These are phyloP conservation scores for Mya arenaria DNA, from an alignment of 1,140 invertebrate genomes.

Conservation along the genomic window DNA sequence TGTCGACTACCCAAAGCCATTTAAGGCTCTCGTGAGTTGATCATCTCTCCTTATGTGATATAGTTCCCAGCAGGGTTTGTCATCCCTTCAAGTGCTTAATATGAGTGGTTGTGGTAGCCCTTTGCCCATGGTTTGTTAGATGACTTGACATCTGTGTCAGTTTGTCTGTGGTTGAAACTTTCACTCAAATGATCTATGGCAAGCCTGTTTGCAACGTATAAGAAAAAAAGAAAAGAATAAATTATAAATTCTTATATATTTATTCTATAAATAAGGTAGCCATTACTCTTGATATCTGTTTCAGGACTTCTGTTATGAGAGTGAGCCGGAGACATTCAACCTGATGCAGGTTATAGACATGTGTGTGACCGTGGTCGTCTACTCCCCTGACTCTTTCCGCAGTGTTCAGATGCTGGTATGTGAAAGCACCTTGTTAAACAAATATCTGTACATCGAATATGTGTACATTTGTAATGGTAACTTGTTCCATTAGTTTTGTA, in stretches of 20 bases:
- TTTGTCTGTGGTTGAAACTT: too few relatives aligned
- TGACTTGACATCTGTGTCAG: too few relatives aligned
- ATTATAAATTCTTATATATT: not conserved
- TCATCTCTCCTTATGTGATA: not conserved
- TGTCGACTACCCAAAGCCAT: constrained; percentile 97
- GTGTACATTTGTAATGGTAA: too few relatives aligned
- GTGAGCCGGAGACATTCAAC: constrained; percentile 78
- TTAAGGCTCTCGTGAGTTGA: constrained; percentile 91
- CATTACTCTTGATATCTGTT: constrained; percentile 34
- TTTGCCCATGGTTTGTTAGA: too few relatives aligned
- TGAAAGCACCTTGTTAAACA: too few relatives aligned
- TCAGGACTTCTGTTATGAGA: constrained; percentile 82
- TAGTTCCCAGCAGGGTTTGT: not conserved
- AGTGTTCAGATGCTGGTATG: constrained; percentile 97
- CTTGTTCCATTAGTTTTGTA: too few relatives aligned
- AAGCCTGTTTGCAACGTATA: too few relatives aligned
- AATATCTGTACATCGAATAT: too few relatives aligned
- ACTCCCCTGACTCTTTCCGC: constrained; percentile 96
- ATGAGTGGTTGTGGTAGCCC: too few relatives aligned
- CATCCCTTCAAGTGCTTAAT: not conserved
- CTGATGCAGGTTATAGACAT: constrained; percentile 80
- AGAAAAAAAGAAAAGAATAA: too few relatives aligned
- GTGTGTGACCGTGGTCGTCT: constrained; percentile 97
- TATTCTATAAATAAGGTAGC: too few relatives aligned
- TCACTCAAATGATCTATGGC: too few relatives aligned